Percentiles rank a stretch among this genome's conserved stretches.
Conservation (phyloP, 2,888 invertebrate genomes). For the Macrophya alboannulata region DNA sequence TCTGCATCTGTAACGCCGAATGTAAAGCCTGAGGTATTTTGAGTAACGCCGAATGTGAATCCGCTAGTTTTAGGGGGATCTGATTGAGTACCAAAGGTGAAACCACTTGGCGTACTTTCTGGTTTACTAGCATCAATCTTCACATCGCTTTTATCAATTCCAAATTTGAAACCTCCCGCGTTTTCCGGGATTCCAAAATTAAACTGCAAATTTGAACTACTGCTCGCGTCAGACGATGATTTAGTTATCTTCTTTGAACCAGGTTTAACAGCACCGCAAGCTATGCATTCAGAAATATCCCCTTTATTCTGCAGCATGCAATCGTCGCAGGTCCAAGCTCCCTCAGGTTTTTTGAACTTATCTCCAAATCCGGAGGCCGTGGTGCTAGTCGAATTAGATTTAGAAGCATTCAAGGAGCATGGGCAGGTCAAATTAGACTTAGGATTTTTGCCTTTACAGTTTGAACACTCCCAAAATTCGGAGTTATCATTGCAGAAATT, state of each 20-base stretch:
- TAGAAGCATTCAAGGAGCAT: background rate
- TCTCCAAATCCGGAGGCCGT: slow-evolving; percentile 71
- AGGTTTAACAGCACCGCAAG: slow-evolving; percentile 83
- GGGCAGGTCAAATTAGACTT: slow-evolving; percentile 30
- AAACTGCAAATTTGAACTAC: slow-evolving; percentile 67
- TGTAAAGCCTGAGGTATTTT: slow-evolving; percentile 61
- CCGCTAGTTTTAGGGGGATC: slow-evolving; percentile 60
- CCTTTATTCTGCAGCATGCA: slow-evolving; percentile 83
- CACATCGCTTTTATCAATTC: slow-evolving; percentile 79
- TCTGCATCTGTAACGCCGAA: slow-evolving; percentile 63
- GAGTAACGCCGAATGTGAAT: slow-evolving; percentile 72
- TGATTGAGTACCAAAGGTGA: slow-evolving; percentile 77
- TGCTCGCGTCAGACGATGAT: slow-evolving; percentile 41
- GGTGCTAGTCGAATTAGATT: slow-evolving; percentile 19
- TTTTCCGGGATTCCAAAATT: slow-evolving; percentile 71
- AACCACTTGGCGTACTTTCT: slow-evolving; percentile 69
- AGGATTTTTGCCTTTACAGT: slow-evolving; percentile 13
- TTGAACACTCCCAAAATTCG: slow-evolving; percentile 57
- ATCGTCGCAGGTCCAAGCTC: slow-evolving; percentile 83
- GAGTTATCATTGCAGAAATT: slow-evolving; percentile 43
- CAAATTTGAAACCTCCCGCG: slow-evolving; percentile 79
- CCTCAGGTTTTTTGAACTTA: slow-evolving; percentile 78
- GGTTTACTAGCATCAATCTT: slow-evolving; percentile 62
- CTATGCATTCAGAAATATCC: slow-evolving; percentile 80
- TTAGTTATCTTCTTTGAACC: slow-evolving; percentile 70